Base-by-base conservation (phyloP, 1,140 invertebrate species). In the Dermatophagoides farinae region DNA sequence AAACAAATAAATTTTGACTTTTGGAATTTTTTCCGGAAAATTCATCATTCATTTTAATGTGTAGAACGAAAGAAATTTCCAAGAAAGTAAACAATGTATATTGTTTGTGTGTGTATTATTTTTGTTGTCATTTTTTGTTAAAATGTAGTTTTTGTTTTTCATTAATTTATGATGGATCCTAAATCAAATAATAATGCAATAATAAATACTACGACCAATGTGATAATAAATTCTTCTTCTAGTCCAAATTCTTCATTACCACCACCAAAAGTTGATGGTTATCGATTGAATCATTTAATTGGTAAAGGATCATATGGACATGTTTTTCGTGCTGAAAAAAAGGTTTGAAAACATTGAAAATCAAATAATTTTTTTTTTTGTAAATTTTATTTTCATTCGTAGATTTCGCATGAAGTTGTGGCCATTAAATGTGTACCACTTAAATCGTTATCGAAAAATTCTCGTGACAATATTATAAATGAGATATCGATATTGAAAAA, bases 391-490 rank as follows among this genome's bases (percentile, higher is more conserved):
- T 54, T 41, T 54, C 9, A 9, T 37, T 54, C 10, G 31, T 25
- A 55, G 10, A 11, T 25, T n/a, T 25, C 53, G 4, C 14, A 79
- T 53, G 78, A 84, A 59, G 73, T 79, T 37, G 82, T 86, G 40
- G 86, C 86, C 6, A 79, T 92, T 22, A 92, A 92, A 74, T 85
- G 84, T 68, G 80, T 91, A 49, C 77, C 83, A 64, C 86, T 83
- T 70, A 77, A 74, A 0, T 76, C 77, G 18, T 71, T 90, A n/a
- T 85, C 82, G 37, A 79, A 80, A 61, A 74, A 79, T 4, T 82
- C 84, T 5, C 78, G 81, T 20, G 83, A 90, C 66, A 88, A 88
- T 72, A 73, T 91, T 16, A 76, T 91, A 14, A 85, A 80, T 0
- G 89, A 93, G 75, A 92, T 92, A 44, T 77, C 80, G 59, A 75